Conservation (phyloP, 2,113 vertebrate genomes). For the Esox niger region DNA sequence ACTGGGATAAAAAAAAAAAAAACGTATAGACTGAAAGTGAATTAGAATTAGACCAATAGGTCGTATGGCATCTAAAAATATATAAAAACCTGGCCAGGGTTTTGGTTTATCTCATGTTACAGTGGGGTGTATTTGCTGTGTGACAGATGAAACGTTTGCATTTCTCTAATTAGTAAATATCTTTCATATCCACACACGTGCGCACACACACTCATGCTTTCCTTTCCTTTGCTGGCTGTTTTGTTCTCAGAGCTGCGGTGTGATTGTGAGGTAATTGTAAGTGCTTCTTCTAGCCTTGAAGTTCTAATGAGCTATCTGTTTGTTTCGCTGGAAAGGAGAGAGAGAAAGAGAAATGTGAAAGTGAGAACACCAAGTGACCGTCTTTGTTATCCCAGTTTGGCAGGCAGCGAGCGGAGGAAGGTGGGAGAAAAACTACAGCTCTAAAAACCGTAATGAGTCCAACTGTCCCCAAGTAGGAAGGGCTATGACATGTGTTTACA, state of each 20-base stretch:
- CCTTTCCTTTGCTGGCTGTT: slow-evolving; percentile 18
- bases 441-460: slow-evolving; percentile 55
- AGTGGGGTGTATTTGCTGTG: slow-evolving; percentile 47
- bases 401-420: slow-evolving; percentile 49
- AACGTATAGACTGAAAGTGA: slow-evolving; percentile 32
- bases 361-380: slow-evolving; percentile 55
- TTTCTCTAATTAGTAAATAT: slow-evolving; percentile 63
- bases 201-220: slow-evolving; percentile 13
- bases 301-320: slow-evolving; percentile 71
- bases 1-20: slow-evolving; percentile 35
- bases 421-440: slow-evolving; percentile 36
- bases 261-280: slow-evolving; percentile 59
- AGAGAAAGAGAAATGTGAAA: too few species aligned
- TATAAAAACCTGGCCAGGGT: slow-evolving; percentile 39
- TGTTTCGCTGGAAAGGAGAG: slow-evolving; percentile 45
- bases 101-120: slow-evolving; percentile 38
- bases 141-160: slow-evolving; percentile 48
- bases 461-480: slow-evolving; percentile 59
- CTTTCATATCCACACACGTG: slow-evolving; percentile 32
- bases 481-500: slow-evolving; percentile 61
- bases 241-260: slow-evolving; percentile 50
- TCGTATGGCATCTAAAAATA: slow-evolving; percentile 18
- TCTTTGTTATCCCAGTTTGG: slow-evolving; percentile 63
- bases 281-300: slow-evolving; percentile 68
- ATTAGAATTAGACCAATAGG: slow-evolving; percentile 37